A percentile compares a stretch with the other conserved stretches of the same genome.
These are phyloP conservation scores for Odontothrips loti DNA, from an alignment of 2,888 invertebrate species.

Conservation along the genomic window DNA sequence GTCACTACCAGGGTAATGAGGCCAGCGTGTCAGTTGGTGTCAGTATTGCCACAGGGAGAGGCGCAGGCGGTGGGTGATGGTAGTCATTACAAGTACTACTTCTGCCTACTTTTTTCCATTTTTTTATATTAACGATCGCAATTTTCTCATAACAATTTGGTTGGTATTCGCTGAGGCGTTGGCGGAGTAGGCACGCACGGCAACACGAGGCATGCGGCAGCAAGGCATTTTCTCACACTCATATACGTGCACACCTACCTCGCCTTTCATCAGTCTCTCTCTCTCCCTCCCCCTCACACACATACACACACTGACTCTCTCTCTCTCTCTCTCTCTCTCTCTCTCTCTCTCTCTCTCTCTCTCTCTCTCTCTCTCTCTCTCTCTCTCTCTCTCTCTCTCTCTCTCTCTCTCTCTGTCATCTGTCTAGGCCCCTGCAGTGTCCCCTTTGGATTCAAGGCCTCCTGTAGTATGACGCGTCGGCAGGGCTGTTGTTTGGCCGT, in stretches of 20 bases:
- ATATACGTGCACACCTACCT: constrained; percentile 13
- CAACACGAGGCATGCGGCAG: neutral
- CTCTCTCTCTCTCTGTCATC: neutral
- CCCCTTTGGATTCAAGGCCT: neutral
- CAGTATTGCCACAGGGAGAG: too few species aligned
- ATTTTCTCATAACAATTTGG: constrained; percentile 27
- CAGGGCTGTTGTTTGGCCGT: neutral
- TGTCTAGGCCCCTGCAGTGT: neutral
- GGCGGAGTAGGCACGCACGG: neutral
- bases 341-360: neutral
- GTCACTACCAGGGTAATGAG: too few species aligned
- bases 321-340: neutral
- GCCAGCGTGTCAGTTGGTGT: too few species aligned
- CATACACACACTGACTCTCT: too few species aligned
- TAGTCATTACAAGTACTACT: neutral
- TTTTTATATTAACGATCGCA: constrained; percentile 15
- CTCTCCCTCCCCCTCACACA: neutral
- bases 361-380: neutral
- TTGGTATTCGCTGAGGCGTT: neutral
- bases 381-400: neutral
- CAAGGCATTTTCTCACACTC: constrained; percentile 12
- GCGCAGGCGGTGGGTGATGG: neutral
- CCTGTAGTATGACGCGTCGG: neutral
- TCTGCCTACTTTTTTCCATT: neutral
- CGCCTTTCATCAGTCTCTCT: constrained; percentile 8